phyloP scores from a whole-genome alignment of 92 coral and sea anemone species.

The Epizoanthus ramosus region DNA sequence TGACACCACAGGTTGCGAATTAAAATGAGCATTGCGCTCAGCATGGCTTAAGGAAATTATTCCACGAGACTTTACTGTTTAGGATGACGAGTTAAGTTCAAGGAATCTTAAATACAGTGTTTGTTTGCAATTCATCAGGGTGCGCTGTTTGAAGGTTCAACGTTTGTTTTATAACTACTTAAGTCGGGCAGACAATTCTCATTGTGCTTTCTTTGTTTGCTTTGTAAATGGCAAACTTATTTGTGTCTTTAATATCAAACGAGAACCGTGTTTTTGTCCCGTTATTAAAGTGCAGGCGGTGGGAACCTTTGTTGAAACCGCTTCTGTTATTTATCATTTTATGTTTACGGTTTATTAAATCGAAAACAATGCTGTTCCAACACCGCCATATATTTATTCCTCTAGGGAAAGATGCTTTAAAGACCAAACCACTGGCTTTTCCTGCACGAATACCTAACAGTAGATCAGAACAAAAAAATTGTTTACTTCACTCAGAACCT shows the following conservation, averaged over 20 bases:
- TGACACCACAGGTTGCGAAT: slow-evolving; percentile 44
- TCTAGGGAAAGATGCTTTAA: neutral
- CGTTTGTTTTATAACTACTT: slow-evolving; percentile 38
- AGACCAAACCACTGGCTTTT: slow-evolving; percentile 7
- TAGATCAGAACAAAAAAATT: neutral
- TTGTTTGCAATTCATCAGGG: slow-evolving; percentile 28
- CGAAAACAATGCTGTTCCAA: slow-evolving; percentile 25
- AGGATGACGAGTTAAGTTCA: slow-evolving; percentile 9
- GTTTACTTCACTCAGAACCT: neutral
- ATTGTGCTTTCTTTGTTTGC: slow-evolving; percentile 72
- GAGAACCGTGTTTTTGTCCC: slow-evolving; percentile 43
- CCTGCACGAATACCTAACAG: neutral
- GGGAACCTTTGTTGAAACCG: slow-evolving; percentile 36
- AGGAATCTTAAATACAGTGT: slow-evolving; percentile 16
- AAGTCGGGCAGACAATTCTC: slow-evolving; percentile 45
- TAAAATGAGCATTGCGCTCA: slow-evolving; percentile 24
- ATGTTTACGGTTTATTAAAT: slow-evolving; percentile 41
- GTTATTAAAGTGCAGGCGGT: slow-evolving; percentile 41
- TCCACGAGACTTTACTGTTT: slow-evolving; percentile 13
- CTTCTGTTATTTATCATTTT: slow-evolving; percentile 16
- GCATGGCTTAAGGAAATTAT: slow-evolving; percentile 37
- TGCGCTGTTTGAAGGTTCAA: slow-evolving; percentile 16
- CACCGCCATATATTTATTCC: slow-evolving; percentile 32
- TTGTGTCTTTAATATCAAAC: slow-evolving; percentile 50
- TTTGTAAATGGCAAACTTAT: slow-evolving; percentile 62